Percentiles rank a stretch among this genome's conserved stretches.
phyloP scores from a whole-genome alignment of 2,888 invertebrate species.

The Mythimna loreyi region DNA sequence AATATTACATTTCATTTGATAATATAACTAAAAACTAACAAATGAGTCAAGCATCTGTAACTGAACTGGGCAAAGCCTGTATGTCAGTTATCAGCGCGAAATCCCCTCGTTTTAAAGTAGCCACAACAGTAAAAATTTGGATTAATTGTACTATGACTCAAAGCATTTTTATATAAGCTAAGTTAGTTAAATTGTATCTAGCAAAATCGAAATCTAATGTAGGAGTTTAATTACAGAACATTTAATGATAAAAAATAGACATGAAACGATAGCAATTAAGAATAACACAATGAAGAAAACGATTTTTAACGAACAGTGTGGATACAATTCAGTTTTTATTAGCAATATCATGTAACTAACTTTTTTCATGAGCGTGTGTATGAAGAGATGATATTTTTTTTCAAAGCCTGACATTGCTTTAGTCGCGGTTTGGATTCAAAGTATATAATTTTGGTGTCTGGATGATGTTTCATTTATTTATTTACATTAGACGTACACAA shows the following conservation, averaged over 20 bases:
- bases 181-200: too few species aligned
- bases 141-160: too few species aligned
- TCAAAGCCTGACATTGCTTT: not conserved
- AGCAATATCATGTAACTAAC: not conserved
- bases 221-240: conserved; percentile 14
- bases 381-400: not conserved
- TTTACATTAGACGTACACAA: not conserved
- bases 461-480: not conserved
- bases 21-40: too few species aligned
- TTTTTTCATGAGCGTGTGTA: conserved; percentile 17
- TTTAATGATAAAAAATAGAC: conserved; percentile 3
- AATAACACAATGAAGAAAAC: conserved; percentile 26
- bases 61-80: too few species aligned
- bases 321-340: conserved; percentile 6
- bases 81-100: too few species aligned
- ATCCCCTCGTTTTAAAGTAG: too few species aligned
- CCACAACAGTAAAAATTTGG: too few species aligned
- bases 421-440: not conserved
- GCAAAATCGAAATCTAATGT: too few species aligned
- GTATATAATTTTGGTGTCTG: not conserved
- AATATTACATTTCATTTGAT: too few species aligned
- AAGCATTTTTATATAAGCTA: too few species aligned
- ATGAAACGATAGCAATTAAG: conserved; percentile 19
- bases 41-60: too few species aligned
- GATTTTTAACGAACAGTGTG: not conserved